Evolutionary conservation across 1,140 invertebrate species (phyloP), one percentile per base, ranked within the genome.

Genomic region (Atta cephalotes): DNA sequence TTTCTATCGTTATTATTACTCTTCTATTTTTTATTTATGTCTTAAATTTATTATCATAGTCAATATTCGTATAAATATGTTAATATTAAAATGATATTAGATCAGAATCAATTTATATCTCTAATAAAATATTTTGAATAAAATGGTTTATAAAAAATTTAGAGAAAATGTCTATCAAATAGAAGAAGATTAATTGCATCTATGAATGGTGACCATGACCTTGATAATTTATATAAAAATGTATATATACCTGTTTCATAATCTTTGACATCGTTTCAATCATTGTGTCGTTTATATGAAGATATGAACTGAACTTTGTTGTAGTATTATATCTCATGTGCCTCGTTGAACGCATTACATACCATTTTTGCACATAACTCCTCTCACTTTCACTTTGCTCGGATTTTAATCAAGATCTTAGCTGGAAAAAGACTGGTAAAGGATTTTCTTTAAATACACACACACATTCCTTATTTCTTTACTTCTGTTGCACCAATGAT

Each of bases 381-480:
- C 91, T 93, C 91, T 94, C 91, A 94, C 93, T 93, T 94, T 93
- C 93, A 94, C 93, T 92, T 72, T 71, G 86, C 85, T 76, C 80
- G 65, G 65, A 63, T 86, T 80, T 80, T 87, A 90, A 82, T 74
- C 80, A 56, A 31, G 45, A 68, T 16, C 49, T 51, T 51, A 51
- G 28, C 58, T 35, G 35, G 51, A 16, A 85, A 87, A 49, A 49
- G 21, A 49, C 16, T 10, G 28, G 45, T 45, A 70, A 60, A 74
- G 21, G 51, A 84, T 60, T 60, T 80, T 89, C 80, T 53, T 45
- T 45, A 68, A 68, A 68, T 35, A 18, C 63, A 51, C 25, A 72
- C 0, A 6, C 28, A 5, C 63, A 21, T 1, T 21, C 21, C 1
- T 10, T 31, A 31, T 31, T 60, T 18, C 3, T 60, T 25, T 21